Evolutionary conservation across 2,888 invertebrate species (phyloP).

Genomic region (Mythimna loreyi): DNA sequence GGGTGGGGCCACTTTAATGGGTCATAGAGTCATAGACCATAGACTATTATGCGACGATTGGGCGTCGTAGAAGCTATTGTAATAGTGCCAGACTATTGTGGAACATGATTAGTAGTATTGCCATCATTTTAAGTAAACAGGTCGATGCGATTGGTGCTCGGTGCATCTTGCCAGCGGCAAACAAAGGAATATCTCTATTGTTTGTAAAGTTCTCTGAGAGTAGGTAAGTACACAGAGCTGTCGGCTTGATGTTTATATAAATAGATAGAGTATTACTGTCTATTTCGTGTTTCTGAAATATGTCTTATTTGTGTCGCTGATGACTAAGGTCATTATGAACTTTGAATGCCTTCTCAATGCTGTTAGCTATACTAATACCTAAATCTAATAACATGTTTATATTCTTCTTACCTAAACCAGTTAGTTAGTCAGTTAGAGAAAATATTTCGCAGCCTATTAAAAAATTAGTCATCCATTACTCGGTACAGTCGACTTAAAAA

Average conservation of each 20-base stretch:
- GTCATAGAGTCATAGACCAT: slow-evolving; percentile 72
- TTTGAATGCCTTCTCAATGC: not conserved
- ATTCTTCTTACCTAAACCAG: not conserved
- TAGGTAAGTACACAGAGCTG: slow-evolving; percentile 25
- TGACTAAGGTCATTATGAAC: slow-evolving; percentile 2
- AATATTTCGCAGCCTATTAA: slow-evolving; percentile 1
- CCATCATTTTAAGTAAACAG: slow-evolving; percentile 67
- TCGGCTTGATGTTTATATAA: slow-evolving; percentile 23
- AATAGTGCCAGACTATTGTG: slow-evolving; percentile 75
- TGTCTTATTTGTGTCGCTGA: not conserved
- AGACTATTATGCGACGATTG: slow-evolving; percentile 77
- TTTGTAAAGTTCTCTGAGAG: slow-evolving; percentile 66
- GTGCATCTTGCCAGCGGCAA: slow-evolving; percentile 63
- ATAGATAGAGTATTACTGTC: slow-evolving; percentile 18
- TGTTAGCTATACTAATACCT: not conserved
- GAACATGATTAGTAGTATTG: slow-evolving; percentile 67
- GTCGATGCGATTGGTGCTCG: slow-evolving; percentile 27
- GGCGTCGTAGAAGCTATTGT: slow-evolving; percentile 80
- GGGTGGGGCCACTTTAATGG: slow-evolving; percentile 81
- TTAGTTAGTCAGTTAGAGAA: too few species aligned
- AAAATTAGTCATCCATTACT: not conserved
- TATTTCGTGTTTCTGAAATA: slow-evolving; percentile 11
- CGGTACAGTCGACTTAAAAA: slow-evolving; percentile 3
- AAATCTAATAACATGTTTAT: not conserved
- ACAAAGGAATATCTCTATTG: slow-evolving; percentile 70